Evolutionary conservation across 2,797 vertebrate species (phyloP).

Genomic region (Masticophis lateralis): DNA sequence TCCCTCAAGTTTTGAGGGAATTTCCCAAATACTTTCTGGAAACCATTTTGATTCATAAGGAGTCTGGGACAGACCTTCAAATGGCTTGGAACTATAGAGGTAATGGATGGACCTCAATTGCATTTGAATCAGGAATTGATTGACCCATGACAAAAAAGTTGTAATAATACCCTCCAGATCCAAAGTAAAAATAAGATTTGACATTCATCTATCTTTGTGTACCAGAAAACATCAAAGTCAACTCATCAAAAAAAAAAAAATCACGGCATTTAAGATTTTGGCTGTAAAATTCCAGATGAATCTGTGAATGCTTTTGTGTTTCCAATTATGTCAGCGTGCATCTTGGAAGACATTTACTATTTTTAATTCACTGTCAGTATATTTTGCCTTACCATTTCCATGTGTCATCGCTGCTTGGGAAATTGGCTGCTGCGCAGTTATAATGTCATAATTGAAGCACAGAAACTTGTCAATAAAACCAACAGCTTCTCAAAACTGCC

Average conservation of each 20-base stretch:
- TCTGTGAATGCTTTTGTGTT: background rate
- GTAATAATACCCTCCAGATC: background rate
- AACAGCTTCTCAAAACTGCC: conserved; percentile 39
- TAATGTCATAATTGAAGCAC: conserved; percentile 21
- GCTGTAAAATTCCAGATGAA: background rate
- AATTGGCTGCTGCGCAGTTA: conserved; percentile 17
- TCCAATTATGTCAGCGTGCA: conserved; percentile 7
- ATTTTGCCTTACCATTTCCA: conserved; percentile 32
- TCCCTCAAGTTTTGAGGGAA: background rate
- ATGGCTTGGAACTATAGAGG: background rate
- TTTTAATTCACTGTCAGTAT: conserved; percentile 25
- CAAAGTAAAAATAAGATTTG: background rate
- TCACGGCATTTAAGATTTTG: background rate
- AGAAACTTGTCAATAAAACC: conserved; percentile 47
- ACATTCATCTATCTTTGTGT: background rate
- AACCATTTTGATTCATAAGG: background rate
- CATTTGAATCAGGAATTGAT: background rate
- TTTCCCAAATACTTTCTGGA: background rate
- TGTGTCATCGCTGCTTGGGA: conserved; percentile 28
- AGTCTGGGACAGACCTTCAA: background rate
- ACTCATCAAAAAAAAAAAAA: background rate
- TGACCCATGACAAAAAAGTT: background rate
- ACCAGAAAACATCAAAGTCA: background rate
- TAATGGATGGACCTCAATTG: background rate
- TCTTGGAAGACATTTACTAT: conserved; percentile 20